phyloP scores from a whole-genome alignment of 2,113 vertebrate species.

The Callionymus lyra region DNA sequence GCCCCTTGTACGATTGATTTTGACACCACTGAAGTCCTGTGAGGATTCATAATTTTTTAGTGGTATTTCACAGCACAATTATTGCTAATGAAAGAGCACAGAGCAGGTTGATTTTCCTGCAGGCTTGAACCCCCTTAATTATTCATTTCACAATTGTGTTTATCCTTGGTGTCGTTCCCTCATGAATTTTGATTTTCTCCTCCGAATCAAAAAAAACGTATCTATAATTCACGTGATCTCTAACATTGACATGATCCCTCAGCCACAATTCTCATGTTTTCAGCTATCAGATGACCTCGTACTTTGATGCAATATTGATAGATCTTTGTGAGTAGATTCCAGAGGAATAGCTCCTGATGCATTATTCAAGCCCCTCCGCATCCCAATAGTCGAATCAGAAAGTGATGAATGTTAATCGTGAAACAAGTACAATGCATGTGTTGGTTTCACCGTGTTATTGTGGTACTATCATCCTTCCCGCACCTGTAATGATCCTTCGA shows the following conservation, averaged over 20 bases:
- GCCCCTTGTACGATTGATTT: no score
- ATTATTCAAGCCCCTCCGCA: slow-evolving; percentile 13
- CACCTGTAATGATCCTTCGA: no score
- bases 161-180: background rate
- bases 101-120: no score
- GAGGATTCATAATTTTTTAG: no score
- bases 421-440: background rate
- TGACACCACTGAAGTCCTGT: no score
- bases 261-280: slow-evolving; percentile 2
- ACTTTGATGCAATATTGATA: slow-evolving; percentile 28
- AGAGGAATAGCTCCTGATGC: slow-evolving; percentile 2
- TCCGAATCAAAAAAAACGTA: background rate
- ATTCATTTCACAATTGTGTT: background rate
- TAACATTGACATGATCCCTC: slow-evolving; percentile 4
- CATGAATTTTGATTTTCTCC: slow-evolving; percentile 6
- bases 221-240: slow-evolving; percentile 24
- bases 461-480: no score
- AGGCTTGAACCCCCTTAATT: background rate
- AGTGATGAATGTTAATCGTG: slow-evolving; percentile 18
- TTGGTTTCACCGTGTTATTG: no score
- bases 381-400: background rate
- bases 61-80: no score
- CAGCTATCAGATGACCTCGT: background rate
- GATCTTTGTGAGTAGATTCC: slow-evolving; percentile 10
- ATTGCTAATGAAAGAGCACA: no score